phyloP scores from a whole-genome alignment of 23 tunicate genomes.

The Halocynthia roretzi region DNA sequence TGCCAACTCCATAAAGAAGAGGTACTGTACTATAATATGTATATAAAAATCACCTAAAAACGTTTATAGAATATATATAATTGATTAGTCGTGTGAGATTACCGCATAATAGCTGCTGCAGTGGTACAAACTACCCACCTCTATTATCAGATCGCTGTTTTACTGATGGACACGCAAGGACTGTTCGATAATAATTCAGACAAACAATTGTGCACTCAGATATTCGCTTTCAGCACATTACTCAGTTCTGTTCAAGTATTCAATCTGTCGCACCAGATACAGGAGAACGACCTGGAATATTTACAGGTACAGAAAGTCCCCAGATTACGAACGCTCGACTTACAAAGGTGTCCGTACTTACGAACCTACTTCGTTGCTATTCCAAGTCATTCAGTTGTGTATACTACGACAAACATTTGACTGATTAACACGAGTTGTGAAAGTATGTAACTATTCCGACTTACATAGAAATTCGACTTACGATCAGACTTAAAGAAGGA shows the following conservation, averaged over 20 bases:
- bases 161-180: slow-evolving; percentile 97
- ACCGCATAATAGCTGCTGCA: background rate
- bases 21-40: background rate
- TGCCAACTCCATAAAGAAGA: no score
- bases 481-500: no score
- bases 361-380: no score
- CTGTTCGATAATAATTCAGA: slow-evolving; percentile 88
- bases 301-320: slow-evolving; percentile 30
- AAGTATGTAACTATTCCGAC: no score
- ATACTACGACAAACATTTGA: no score
- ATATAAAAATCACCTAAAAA: no score
- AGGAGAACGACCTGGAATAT: slow-evolving; percentile 93
- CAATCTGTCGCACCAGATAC: slow-evolving; percentile 90
- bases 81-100: background rate
- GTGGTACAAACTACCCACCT: background rate
- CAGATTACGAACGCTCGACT: no score
- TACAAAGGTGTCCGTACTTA: no score
- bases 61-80: background rate
- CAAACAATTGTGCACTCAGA: slow-evolving; percentile 71
- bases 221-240: slow-evolving; percentile 92
- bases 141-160: slow-evolving; percentile 46
- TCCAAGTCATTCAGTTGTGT: no score
- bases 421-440: no score
- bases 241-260: slow-evolving; percentile 90
- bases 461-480: no score